phyloP scores from a whole-genome alignment of 2,888 invertebrate species.

The Actias luna region DNA sequence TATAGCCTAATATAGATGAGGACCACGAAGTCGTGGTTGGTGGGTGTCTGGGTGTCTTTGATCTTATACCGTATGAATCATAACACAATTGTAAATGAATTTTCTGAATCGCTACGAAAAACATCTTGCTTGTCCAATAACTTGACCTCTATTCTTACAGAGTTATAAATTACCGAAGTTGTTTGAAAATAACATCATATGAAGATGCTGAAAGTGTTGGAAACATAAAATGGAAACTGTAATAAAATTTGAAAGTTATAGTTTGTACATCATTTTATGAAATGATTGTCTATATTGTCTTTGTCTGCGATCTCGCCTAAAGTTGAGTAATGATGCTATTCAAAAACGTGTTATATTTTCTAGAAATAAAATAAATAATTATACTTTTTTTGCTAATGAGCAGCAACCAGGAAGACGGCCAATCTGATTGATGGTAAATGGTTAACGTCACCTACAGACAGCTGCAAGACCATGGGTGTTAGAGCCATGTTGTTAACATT shows the following conservation, averaged over 20 bases:
- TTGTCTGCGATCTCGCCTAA: too few species aligned
- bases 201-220: background rate
- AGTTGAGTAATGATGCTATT: too few species aligned
- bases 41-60: background rate
- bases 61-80: background rate
- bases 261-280: too few species aligned
- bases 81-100: background rate
- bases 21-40: background rate
- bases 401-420: too few species aligned
- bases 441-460: too few species aligned
- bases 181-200: background rate
- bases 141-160: background rate
- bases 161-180: background rate
- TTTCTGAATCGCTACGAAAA: background rate
- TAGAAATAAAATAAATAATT: too few species aligned
- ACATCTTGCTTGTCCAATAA: background rate
- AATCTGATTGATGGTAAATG: too few species aligned
- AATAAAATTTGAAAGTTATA: background rate
- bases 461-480: too few species aligned
- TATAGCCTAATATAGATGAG: background rate
- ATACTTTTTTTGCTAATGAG: too few species aligned
- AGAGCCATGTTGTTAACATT: too few species aligned
- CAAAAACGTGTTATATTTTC: too few species aligned
- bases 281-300: too few species aligned
- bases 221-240: background rate